phyloP scores from a whole-genome alignment of 2,888 invertebrate species.

The Pandemis heparana region DNA sequence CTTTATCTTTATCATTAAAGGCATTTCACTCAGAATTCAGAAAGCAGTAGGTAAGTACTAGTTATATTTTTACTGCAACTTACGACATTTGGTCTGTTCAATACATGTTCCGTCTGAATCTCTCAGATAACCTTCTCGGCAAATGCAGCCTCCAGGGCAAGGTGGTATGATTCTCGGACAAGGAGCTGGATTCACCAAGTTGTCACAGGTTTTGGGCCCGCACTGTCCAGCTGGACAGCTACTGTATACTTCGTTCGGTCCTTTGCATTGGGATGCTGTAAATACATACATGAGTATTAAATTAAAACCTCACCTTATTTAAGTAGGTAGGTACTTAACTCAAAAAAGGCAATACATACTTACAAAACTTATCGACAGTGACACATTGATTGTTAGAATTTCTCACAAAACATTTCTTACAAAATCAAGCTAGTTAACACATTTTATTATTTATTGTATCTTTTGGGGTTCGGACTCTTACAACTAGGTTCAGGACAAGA shows the following conservation, averaged over 20 bases:
- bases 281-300: not conserved
- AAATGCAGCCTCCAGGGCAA: conserved; percentile 37
- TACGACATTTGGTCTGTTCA: conserved; percentile 29
- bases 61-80: conserved; percentile 6
- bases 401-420: not conserved
- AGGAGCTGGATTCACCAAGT: conserved; percentile 17
- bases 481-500: conserved; percentile 7
- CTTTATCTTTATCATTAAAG: too few species aligned
- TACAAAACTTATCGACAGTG: not conserved
- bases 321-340: too few species aligned
- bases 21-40: too few species aligned
- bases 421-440: conserved; percentile 7
- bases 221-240: conserved; percentile 32
- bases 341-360: not conserved
- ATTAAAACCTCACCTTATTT: not conserved
- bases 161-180: conserved; percentile 33
- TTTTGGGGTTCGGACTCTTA: conserved; percentile 1
- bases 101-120: conserved; percentile 32
- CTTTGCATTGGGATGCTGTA: conserved; percentile 29
- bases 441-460: conserved; percentile 11
- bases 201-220: conserved; percentile 29
- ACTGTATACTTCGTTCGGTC: conserved; percentile 30
- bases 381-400: conserved; percentile 8
- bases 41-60: too few species aligned
- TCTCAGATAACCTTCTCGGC: conserved; percentile 31